Percentiles rank a stretch among this genome's conserved stretches.
Conservation (phyloP, 2,113 vertebrate genomes). For the Perca fluviatilis region DNA sequence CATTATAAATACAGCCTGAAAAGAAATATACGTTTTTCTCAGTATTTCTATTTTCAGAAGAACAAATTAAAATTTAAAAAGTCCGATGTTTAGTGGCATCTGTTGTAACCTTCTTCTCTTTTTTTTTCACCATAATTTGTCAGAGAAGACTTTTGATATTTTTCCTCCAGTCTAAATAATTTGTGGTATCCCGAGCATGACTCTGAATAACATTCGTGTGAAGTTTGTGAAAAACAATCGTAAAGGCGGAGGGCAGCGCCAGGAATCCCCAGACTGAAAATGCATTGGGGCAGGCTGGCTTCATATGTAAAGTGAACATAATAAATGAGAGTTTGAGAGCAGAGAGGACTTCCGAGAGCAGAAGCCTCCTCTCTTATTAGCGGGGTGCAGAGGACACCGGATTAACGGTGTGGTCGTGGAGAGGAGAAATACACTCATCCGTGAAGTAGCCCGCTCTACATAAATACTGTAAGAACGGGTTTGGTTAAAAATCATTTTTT, state of each 20-base stretch:
- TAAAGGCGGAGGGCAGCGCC: slow-evolving; percentile 50
- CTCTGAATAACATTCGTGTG: slow-evolving; percentile 53
- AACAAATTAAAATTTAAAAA: not conserved
- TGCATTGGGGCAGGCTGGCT: slow-evolving; percentile 29
- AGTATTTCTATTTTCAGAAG: not conserved
- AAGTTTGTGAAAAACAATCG: slow-evolving; percentile 62
- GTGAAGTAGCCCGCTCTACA: slow-evolving; percentile 4
- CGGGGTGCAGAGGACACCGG: slow-evolving; percentile 35
- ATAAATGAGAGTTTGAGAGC: slow-evolving; percentile 72
- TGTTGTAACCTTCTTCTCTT: not conserved
- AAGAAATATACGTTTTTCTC: not conserved
- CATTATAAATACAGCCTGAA: not conserved
- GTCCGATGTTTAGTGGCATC: not conserved
- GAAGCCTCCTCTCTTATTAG: slow-evolving; percentile 60
- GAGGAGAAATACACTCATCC: slow-evolving; percentile 7
- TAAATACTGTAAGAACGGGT: slow-evolving; percentile 33
- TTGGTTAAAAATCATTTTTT: slow-evolving; percentile 2
- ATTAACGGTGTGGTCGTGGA: slow-evolving; percentile 46
- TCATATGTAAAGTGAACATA: slow-evolving; percentile 60
- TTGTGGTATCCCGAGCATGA: slow-evolving; percentile 38
- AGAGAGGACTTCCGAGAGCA: slow-evolving; percentile 59
- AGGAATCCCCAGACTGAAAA: slow-evolving; percentile 65
- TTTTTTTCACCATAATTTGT: not conserved
- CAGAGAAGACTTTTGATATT: not conserved
- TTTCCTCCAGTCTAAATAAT: slow-evolving; percentile 40